Percentiles rank a stretch among this genome's conserved stretches.
These are phyloP conservation scores for Bellardia bayeri DNA, from an alignment of 2,888 invertebrate genomes.

Conservation along the genomic window DNA sequence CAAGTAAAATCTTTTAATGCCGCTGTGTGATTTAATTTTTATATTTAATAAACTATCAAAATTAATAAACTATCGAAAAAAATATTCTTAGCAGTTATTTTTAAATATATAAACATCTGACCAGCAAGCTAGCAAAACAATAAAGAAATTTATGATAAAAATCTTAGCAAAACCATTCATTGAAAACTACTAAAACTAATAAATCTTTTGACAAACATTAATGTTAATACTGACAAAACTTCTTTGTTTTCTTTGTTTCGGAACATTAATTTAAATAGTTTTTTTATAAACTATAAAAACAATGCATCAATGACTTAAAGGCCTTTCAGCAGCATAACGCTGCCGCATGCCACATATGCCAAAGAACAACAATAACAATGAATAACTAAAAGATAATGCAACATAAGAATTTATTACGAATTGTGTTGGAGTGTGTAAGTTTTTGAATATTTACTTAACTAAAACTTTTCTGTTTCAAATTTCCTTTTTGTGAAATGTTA, in stretches of 20 bases:
- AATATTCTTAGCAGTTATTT: no score
- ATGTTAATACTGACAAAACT: neutral
- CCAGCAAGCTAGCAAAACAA: no score
- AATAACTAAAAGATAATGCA: constrained; percentile 29
- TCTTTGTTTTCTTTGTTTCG: neutral
- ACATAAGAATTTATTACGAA: neutral
- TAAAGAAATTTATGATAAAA: neutral
- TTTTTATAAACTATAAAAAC: neutral
- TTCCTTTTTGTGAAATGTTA: constrained; percentile 22
- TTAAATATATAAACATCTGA: no score
- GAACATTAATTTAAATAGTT: constrained; percentile 10
- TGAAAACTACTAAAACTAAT: neutral
- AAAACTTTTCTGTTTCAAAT: constrained; percentile 56
- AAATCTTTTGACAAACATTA: neutral
- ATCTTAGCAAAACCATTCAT: neutral
- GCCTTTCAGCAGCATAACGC: constrained; percentile 1
- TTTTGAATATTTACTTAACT: constrained; percentile 41
- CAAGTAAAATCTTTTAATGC: no score
- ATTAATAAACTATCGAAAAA: no score
- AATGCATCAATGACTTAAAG: constrained; percentile 26
- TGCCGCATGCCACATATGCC: neutral
- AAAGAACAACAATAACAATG: neutral
- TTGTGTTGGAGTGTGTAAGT: neutral
- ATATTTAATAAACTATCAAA: no score
- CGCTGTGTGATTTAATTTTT: no score